These are phyloP conservation scores for Actinostola sp. DNA, from an alignment of 92 coral and sea anemone genomes.

Conservation along the genomic window DNA sequence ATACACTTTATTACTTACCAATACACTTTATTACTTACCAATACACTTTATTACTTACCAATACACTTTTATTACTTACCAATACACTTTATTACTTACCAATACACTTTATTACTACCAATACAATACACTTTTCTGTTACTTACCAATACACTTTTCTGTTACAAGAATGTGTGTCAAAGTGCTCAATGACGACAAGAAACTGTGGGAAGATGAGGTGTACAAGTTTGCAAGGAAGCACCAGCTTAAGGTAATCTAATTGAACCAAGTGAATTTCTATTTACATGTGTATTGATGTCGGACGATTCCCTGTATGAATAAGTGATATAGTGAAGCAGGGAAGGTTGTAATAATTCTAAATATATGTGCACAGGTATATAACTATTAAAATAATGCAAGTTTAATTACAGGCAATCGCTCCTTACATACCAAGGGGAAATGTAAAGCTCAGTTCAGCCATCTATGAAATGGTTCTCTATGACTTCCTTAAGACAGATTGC, in stretches of 20 bases:
- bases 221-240: conserved; percentile 94
- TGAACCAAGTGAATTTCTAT: background rate
- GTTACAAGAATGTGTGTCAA: conserved; percentile 92
- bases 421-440: conserved; percentile 90
- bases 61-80: no score
- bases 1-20: no score
- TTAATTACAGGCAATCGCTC: conserved; percentile 87
- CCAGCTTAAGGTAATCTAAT: conserved; percentile 74
- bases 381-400: background rate
- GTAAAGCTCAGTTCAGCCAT: conserved; percentile 86
- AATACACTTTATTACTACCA: no score
- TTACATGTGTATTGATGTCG: background rate
- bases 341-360: no score
- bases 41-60: no score
- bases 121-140: background rate
- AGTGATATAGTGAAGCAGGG: no score
- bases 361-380: no score
- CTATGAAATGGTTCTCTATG: conserved; percentile 94
- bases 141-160: no score
- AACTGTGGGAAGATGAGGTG: conserved; percentile 97
- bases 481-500: conserved; percentile 88
- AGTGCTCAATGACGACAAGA: conserved; percentile 88
- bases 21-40: no score
- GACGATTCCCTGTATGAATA: background rate
- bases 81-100: no score